Evolutionary conservation across 1,140 invertebrate species (phyloP).

Genomic region (silkworm (Bombyx mori)): DNA sequence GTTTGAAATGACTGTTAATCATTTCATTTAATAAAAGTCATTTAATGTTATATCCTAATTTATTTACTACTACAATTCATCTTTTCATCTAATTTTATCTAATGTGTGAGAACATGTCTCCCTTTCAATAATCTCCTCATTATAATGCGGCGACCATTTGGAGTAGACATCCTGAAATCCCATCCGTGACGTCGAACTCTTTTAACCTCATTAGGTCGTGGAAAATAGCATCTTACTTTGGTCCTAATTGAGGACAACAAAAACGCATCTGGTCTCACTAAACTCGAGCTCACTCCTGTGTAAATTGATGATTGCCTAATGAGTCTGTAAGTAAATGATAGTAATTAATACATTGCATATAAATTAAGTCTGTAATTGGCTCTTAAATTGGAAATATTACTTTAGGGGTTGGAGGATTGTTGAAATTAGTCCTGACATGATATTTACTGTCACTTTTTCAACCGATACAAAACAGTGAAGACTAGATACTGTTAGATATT

Average conservation of each 20-base stretch:
- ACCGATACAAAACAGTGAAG: no score
- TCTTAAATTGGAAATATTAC: conserved; percentile 17
- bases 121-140: conserved; percentile 85
- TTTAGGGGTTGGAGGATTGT: conserved; percentile 43
- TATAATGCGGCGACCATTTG: conserved; percentile 75
- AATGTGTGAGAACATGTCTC: conserved; percentile 79
- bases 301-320: conserved; percentile 8
- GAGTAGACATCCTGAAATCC: conserved; percentile 77
- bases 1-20: no score
- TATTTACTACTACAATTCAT: neutral
- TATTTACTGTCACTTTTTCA: conserved; percentile 1
- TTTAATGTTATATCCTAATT: neutral
- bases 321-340: conserved; percentile 25
- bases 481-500: no score
- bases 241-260: conserved; percentile 44
- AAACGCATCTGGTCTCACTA: conserved; percentile 40
- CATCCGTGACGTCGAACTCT: conserved; percentile 80
- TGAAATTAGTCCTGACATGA: conserved; percentile 41
- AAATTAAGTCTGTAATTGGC: neutral
- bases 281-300: conserved; percentile 6
- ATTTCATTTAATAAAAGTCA: no score
- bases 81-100: conserved; percentile 10
- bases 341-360: neutral
- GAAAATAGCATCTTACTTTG: conserved; percentile 78
- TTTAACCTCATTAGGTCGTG: conserved; percentile 79